phyloP scores from a whole-genome alignment of 2,888 invertebrate species.

The Chrysolina haemoptera region DNA sequence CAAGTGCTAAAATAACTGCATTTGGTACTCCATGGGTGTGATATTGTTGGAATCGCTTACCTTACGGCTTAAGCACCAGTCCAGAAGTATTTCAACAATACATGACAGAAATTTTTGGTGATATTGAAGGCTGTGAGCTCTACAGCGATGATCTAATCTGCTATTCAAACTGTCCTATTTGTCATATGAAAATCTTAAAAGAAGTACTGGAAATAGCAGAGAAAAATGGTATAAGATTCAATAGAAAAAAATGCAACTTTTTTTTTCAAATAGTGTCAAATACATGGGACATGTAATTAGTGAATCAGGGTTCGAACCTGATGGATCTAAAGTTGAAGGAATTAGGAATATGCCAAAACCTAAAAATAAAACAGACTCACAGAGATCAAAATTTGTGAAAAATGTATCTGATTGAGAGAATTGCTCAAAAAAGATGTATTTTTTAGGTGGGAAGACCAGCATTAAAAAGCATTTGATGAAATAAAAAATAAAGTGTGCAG shows the following conservation, averaged over 20 bases:
- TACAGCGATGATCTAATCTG: constrained; percentile 59
- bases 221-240: constrained; percentile 16
- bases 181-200: constrained; percentile 49
- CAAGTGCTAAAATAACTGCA: too few relatives aligned
- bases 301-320: constrained; percentile 45
- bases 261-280: neutral
- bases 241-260: neutral
- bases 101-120: constrained; percentile 42
- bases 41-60: too few relatives aligned
- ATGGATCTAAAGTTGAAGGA: constrained; percentile 47
- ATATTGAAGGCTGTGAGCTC: constrained; percentile 49
- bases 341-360: constrained; percentile 13
- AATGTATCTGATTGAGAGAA: constrained; percentile 52
- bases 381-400: constrained; percentile 50
- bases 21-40: too few relatives aligned
- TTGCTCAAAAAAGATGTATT: constrained; percentile 48
- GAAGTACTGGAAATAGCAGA: neutral
- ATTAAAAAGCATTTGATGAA: constrained; percentile 35
- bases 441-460: constrained; percentile 27
- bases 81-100: too few relatives aligned
- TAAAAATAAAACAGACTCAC: neutral
- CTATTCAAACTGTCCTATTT: too few relatives aligned
- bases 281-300: constrained; percentile 52
- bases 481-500: constrained; percentile 29
- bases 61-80: too few relatives aligned